Conservation (phyloP, 1,140 invertebrate species). For the Drosophila nigrodunni region DNA sequence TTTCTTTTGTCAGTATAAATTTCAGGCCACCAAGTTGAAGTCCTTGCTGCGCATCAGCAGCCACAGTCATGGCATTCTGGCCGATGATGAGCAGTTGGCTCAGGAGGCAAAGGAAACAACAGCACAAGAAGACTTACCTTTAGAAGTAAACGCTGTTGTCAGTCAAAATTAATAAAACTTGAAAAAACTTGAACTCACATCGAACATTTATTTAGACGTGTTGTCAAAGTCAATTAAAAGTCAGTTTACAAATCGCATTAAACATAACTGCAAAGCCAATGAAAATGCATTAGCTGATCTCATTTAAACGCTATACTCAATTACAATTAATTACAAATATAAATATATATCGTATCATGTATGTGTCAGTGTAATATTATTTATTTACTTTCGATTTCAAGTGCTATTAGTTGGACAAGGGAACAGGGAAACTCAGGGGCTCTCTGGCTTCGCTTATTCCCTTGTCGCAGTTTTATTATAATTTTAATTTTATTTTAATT, state of each 20-base stretch:
- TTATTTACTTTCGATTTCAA: constrained; percentile 5
- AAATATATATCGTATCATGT: constrained; percentile 1
- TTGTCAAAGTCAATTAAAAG: constrained; percentile 57
- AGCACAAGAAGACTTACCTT: constrained; percentile 57
- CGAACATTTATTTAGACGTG: constrained; percentile 69
- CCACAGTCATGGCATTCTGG: constrained; percentile 54
- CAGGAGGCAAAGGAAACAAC: not conserved
- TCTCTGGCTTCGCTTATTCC: constrained; percentile 23
- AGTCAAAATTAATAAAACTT: constrained; percentile 50
- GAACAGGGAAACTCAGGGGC: constrained; percentile 39
- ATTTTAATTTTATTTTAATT: constrained; percentile 7
- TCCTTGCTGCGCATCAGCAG: constrained; percentile 73
- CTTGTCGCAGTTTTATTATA: constrained; percentile 18
- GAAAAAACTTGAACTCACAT: constrained; percentile 53
- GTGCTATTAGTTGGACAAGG: constrained; percentile 20
- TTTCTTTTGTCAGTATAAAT: constrained; percentile 66
- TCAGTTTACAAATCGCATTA: constrained; percentile 18
- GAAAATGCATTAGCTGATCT: constrained; percentile 39
- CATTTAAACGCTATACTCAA: not conserved
- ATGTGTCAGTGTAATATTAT: not conserved
- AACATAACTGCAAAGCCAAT: constrained; percentile 35
- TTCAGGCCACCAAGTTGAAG: constrained; percentile 80
- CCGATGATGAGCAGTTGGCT: constrained; percentile 12
- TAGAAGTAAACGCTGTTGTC: constrained; percentile 78
- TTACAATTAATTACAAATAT: constrained; percentile 16